Percentiles rank a stretch among this genome's conserved stretches.
phyloP scores from a whole-genome alignment of 2,888 invertebrate genomes.

The Amblyteles armatorius region DNA sequence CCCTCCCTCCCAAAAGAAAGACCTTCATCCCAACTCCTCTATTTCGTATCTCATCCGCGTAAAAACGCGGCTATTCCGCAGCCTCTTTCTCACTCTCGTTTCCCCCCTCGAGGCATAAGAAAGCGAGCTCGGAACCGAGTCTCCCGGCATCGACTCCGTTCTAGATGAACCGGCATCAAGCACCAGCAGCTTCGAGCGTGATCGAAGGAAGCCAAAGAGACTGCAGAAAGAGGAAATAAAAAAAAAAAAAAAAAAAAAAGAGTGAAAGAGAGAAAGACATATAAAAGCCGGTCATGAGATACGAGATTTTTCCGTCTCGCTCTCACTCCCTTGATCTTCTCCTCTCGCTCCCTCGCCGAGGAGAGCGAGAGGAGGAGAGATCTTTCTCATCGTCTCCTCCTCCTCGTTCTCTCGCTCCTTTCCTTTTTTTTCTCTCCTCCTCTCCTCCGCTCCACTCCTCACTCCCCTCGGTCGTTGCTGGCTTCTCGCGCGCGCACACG shows the following conservation, averaged over 20 bases:
- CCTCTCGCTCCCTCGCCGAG: slow-evolving; percentile 1
- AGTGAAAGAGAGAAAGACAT: slow-evolving; percentile 17
- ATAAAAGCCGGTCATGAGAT: slow-evolving; percentile 55
- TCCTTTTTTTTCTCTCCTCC: slow-evolving; percentile 49
- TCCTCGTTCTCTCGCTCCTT: slow-evolving; percentile 62
- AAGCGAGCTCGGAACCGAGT: slow-evolving; percentile 4
- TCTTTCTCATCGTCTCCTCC: slow-evolving; percentile 64
- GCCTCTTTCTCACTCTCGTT: slow-evolving; percentile 27
- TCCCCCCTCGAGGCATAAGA: slow-evolving; percentile 7
- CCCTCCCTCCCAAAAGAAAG: not conserved
- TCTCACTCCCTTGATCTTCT: slow-evolving; percentile 15
- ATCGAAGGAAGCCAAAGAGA: slow-evolving; percentile 8
- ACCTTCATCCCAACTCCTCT: not conserved
- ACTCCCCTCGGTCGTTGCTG: slow-evolving; percentile 55
- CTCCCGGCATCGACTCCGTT: slow-evolving; percentile 17
- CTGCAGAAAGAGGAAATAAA: slow-evolving; percentile 1
- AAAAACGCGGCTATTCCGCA: slow-evolving; percentile 9
- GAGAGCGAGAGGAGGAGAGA: not conserved
- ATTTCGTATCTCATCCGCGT: slow-evolving; percentile 11
- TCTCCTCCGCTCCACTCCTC: slow-evolving; percentile 49
- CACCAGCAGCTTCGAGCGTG: not conserved
- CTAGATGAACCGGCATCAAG: slow-evolving; percentile 5
- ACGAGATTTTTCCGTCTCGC: slow-evolving; percentile 56
- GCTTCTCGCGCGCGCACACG: slow-evolving; percentile 55
- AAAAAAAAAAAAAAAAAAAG: not conserved